A percentile compares a stretch with the other conserved stretches of the same genome.
phyloP scores from a whole-genome alignment of 2,113 vertebrate genomes.

The Chamaea fasciata region DNA sequence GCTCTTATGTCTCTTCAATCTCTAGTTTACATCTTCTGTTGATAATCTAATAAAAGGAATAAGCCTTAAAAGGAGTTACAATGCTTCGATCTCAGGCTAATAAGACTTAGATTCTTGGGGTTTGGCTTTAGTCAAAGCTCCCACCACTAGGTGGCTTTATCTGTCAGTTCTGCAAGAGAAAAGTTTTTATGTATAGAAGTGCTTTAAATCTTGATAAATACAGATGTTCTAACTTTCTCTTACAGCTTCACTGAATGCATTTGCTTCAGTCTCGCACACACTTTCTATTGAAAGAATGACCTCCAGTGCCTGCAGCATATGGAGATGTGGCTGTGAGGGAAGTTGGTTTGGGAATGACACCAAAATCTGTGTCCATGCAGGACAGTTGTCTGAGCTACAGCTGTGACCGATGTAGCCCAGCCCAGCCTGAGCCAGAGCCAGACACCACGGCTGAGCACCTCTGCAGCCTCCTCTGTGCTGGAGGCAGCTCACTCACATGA shows the following conservation, averaged over 20 bases:
- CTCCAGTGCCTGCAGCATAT: background rate
- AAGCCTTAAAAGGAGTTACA: background rate
- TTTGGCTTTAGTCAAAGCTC: background rate
- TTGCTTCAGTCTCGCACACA: background rate
- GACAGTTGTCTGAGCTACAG: background rate
- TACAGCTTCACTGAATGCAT: background rate
- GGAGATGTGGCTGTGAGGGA: background rate
- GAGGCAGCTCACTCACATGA: background rate
- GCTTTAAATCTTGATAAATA: background rate
- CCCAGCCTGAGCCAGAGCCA: background rate
- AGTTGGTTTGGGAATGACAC: background rate
- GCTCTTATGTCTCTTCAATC: background rate
- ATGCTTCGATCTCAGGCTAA: background rate
- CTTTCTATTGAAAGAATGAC: background rate
- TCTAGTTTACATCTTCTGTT: background rate
- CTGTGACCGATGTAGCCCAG: background rate
- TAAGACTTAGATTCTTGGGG: background rate
- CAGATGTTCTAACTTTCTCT: background rate
- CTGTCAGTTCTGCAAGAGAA: background rate
- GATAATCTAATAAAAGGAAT: background rate
- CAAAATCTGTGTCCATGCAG: background rate
- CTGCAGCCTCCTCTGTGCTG: background rate
- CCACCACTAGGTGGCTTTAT: constrained; percentile 46
- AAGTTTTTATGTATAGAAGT: background rate
- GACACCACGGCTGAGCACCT: rapidly evolving